phyloP scores from a whole-genome alignment of 2,888 invertebrate genomes.

The Tuta absoluta region DNA sequence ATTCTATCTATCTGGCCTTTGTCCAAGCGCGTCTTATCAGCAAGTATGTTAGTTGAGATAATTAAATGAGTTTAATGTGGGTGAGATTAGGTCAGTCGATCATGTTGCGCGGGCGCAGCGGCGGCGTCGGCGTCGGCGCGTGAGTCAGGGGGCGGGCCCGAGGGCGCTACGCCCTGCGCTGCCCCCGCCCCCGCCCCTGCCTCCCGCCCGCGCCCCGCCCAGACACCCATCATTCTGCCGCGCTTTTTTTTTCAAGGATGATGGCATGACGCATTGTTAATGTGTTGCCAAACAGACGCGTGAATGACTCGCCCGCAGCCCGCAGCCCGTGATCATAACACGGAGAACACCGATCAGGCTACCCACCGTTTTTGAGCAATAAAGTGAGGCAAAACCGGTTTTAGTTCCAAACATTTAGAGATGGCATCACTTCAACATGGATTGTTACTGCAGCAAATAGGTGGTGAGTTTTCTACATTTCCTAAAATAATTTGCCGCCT shows the following conservation, averaged over 20 bases:
- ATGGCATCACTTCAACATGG: constrained; percentile 9
- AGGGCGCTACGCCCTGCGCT: constrained; percentile 74
- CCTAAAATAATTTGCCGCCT: background rate
- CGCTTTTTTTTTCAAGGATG: constrained; percentile 66
- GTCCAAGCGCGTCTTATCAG: constrained; percentile 15
- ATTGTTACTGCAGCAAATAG: constrained; percentile 10
- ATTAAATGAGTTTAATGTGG: constrained; percentile 23
- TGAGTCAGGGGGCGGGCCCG: constrained; percentile 75
- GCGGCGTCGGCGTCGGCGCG: constrained; percentile 51
- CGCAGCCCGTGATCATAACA: constrained; percentile 9
- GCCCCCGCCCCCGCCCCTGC: constrained; percentile 42
- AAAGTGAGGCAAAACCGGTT: constrained; percentile 26
- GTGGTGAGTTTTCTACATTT: constrained; percentile 9
- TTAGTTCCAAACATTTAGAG: constrained; percentile 12
- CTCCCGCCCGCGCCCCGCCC: constrained; percentile 63
- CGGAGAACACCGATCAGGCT: background rate
- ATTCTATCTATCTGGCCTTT: constrained; percentile 17
- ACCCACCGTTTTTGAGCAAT: constrained; percentile 22
- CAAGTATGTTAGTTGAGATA: constrained; percentile 17
- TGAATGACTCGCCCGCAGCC: constrained; percentile 42
- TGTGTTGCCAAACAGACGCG: constrained; percentile 72
- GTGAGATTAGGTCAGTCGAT: constrained; percentile 33
- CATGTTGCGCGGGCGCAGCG: constrained; percentile 44
- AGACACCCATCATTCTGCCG: constrained; percentile 73
- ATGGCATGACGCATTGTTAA: constrained; percentile 53